phyloP scores from a whole-genome alignment of 2,888 invertebrate species.

The Pocota personata region DNA sequence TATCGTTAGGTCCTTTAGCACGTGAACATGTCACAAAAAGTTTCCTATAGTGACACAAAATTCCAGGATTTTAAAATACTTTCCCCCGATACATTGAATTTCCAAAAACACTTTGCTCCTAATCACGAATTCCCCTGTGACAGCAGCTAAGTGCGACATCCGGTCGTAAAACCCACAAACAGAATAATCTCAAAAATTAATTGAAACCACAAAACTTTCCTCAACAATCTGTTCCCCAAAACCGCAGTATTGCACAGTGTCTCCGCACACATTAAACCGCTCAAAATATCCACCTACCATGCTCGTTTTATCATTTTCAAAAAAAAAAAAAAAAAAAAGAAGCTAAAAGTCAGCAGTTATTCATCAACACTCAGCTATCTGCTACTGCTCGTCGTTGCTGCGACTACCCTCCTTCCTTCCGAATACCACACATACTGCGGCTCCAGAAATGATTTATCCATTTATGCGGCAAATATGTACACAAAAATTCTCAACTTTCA shows the following conservation, averaged over 20 bases:
- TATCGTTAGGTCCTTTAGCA: too few species aligned
- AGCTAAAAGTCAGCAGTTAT: constrained; percentile 57
- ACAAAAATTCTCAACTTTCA: constrained; percentile 27
- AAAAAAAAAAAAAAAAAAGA: constrained; percentile 6
- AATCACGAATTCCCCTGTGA: not conserved
- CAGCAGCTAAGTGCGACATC: not conserved
- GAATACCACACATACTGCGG: constrained; percentile 12
- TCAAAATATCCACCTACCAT: not conserved
- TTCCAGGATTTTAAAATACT: too few species aligned
- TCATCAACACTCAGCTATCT: constrained; percentile 51
- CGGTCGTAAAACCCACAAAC: not conserved
- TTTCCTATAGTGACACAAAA: too few species aligned
- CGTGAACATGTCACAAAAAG: too few species aligned
- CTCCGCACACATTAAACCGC: not conserved
- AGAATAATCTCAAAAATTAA: constrained; percentile 42
- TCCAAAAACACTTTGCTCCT: not conserved
- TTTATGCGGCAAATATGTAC: constrained; percentile 37
- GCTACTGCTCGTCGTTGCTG: not conserved
- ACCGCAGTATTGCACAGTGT: constrained; percentile 27
- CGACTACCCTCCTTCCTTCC: constrained; percentile 3
- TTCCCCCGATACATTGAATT: not conserved
- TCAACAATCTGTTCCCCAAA: constrained; percentile 47
- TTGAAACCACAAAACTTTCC: constrained; percentile 45
- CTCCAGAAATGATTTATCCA: constrained; percentile 55
- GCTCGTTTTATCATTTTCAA: constrained; percentile 13